These are phyloP conservation scores for Ptychoptera albimana DNA, from an alignment of 2,888 invertebrate species.

Conservation along the genomic window DNA sequence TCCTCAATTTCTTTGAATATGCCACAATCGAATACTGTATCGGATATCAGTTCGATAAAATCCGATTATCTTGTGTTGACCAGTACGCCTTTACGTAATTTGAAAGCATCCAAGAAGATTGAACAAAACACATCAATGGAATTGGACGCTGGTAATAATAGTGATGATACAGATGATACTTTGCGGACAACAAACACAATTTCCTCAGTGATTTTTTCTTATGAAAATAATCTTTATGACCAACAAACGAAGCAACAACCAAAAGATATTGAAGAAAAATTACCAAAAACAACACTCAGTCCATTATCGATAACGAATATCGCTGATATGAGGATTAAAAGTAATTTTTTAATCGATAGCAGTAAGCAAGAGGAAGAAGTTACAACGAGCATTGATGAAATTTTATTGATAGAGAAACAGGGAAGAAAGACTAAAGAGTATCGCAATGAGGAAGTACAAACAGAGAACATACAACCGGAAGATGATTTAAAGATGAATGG, in stretches of 20 bases:
- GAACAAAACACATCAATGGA: not conserved
- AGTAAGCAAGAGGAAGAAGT: not conserved
- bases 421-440: not conserved
- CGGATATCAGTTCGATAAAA: constrained; percentile 15
- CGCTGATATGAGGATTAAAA: constrained; percentile 12
- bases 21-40: constrained; percentile 15
- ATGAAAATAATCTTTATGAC: constrained; percentile 16
- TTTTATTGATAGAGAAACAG: not conserved
- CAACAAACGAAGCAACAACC: not conserved
- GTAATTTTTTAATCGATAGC: not conserved
- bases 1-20: constrained; percentile 17
- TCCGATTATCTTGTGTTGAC: constrained; percentile 8
- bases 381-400: not conserved
- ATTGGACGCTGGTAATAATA: constrained; percentile 11
- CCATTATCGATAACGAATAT: constrained; percentile 18
- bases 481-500: constrained; percentile 6
- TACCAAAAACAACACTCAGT: constrained; percentile 12
- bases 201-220: constrained; percentile 16
- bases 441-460: not conserved
- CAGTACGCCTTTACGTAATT: not conserved
- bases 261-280: not conserved
- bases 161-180: constrained; percentile 11
- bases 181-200: constrained; percentile 14
- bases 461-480: not conserved
- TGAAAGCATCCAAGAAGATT: not conserved